phyloP scores from a whole-genome alignment of 2,113 vertebrate species.

The Ameiurus melas region DNA sequence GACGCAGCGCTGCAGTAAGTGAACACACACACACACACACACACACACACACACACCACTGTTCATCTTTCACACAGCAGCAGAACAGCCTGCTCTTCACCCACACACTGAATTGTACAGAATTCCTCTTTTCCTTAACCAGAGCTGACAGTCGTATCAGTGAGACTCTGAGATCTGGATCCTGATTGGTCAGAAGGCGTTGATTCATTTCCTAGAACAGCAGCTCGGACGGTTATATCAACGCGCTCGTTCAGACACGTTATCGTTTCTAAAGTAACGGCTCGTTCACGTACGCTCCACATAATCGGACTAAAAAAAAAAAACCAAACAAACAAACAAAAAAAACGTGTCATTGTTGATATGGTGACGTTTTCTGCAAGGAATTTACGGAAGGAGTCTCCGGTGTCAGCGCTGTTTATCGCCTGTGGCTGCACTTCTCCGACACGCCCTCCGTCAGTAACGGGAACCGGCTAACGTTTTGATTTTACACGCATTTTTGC shows the following conservation, averaged over 20 bases:
- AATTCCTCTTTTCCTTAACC: not conserved
- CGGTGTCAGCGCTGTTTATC: not conserved
- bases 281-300: not conserved
- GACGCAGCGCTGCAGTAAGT: not conserved
- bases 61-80: constrained; percentile 3
- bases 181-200: not conserved
- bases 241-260: not conserved
- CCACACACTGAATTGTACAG: not conserved
- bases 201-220: not conserved
- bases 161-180: not conserved
- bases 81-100: not conserved
- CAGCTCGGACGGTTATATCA: not conserved
- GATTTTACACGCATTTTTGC: not conserved
- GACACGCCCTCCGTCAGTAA: not conserved
- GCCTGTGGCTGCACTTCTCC: too few species aligned
- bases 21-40: not conserved
- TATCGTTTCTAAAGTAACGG: not conserved
- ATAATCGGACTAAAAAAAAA: not conserved
- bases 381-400: not conserved
- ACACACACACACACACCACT: not conserved
- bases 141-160: not conserved
- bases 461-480: not conserved
- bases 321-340: too few species aligned
- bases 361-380: not conserved
- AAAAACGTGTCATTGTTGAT: not conserved